A percentile compares a stretch with the other conserved stretches of the same genome.
Conservation (phyloP, 2,113 vertebrate species). For the Motacilla tschutschensis region DNA sequence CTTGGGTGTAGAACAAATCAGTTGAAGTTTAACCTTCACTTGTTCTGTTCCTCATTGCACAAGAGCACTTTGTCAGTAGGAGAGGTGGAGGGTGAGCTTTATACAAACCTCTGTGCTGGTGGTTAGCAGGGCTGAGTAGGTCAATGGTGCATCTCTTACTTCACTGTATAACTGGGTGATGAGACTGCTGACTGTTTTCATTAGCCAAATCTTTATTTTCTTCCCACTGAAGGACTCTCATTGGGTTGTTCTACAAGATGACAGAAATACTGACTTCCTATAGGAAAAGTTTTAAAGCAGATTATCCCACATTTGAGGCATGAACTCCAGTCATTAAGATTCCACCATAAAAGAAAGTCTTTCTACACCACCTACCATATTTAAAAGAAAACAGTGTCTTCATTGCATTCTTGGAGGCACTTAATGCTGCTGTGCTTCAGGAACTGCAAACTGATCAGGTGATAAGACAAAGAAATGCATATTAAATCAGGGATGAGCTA, state of each 20-base stretch:
- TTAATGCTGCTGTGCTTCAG: not conserved
- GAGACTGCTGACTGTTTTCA: not conserved
- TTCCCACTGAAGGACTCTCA: not conserved
- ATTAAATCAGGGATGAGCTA: not conserved
- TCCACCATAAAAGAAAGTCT: not conserved
- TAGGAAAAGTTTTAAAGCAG: not conserved
- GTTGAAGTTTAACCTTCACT: not conserved
- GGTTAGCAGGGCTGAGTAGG: not conserved
- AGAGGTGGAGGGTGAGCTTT: not conserved
- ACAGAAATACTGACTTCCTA: not conserved
- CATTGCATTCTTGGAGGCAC: not conserved
- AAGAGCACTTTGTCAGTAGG: not conserved
- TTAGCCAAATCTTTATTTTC: not conserved
- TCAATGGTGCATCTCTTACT: not conserved
- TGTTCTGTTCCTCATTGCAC: not conserved
- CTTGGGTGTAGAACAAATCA: not conserved
- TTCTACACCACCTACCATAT: not conserved
- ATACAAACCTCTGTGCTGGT: not conserved
- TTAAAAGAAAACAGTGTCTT: not conserved
- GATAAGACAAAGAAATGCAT: not conserved
- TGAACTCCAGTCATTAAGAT: not conserved
- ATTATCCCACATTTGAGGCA: not conserved
- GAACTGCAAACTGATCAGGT: not conserved
- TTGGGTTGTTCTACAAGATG: not conserved
- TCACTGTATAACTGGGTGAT: not conserved